A percentile compares a stretch with the other conserved stretches of the same genome.
These are phyloP conservation scores for Pachyuromys duprasi DNA, from an alignment of 2,797 vertebrate species.

Conservation along the genomic window DNA sequence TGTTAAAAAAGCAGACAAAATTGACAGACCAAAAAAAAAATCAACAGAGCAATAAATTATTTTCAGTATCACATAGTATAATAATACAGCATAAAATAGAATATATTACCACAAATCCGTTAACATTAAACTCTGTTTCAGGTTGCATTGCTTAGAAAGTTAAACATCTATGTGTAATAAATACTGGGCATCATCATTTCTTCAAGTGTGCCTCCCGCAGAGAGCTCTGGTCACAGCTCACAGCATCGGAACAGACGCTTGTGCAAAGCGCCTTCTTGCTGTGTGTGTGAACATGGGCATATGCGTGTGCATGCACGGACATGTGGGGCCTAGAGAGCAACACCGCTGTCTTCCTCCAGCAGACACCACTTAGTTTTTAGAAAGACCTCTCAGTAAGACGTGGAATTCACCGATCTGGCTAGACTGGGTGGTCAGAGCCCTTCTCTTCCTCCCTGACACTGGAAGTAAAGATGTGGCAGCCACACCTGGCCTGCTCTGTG, in stretches of 20 bases:
- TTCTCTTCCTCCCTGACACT: neutral
- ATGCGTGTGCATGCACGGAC: neutral
- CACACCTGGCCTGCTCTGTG: too few relatives aligned
- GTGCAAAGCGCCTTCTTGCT: neutral
- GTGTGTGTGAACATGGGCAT: neutral
- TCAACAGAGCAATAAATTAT: constrained; percentile 8
- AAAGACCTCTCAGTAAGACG: neutral
- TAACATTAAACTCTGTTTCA: constrained; percentile 20
- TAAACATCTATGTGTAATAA: neutral
- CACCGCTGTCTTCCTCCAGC: neutral
- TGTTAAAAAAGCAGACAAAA: constrained; percentile 39
- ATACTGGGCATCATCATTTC: neutral
- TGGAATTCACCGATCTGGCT: neutral
- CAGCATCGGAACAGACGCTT: neutral
- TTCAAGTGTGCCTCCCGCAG: neutral
- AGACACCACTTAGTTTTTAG: neutral
- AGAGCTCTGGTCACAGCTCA: neutral
- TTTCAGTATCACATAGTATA: neutral
- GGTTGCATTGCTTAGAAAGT: constrained; percentile 38
- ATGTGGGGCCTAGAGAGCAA: neutral
- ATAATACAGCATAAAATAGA: constrained; percentile 39
- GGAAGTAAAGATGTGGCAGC: neutral
- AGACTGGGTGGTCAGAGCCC: neutral
- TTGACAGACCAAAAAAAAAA: constrained; percentile 1
- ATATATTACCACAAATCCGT: constrained; percentile 3